Evolutionary conservation across 2,113 vertebrate genomes (phyloP).

Genomic region (Mystacornis crossleyi): DNA sequence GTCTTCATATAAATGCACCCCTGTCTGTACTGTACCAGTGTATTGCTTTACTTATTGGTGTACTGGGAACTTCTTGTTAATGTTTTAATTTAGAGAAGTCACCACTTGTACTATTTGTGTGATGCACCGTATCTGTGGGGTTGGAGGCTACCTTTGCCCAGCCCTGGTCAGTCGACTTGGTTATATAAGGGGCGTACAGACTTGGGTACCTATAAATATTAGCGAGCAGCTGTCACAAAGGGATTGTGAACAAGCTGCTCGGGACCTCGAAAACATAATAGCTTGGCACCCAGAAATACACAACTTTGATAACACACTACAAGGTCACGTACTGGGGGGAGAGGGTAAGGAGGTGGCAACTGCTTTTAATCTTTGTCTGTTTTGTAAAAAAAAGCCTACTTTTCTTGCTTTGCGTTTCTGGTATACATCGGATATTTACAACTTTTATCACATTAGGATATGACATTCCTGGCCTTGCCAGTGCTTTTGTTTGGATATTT

Average conservation of each 20-base stretch:
- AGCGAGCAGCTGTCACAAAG: constrained; percentile 13
- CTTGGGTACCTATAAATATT: constrained; percentile 37
- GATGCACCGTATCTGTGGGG: neutral
- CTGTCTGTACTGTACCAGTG: neutral
- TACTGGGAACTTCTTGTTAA: neutral
- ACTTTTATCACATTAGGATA: constrained; percentile 54
- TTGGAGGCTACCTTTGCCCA: neutral
- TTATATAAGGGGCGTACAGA: neutral
- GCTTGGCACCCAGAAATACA: neutral
- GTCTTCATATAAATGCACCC: rapidly evolving
- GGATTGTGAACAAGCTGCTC: neutral
- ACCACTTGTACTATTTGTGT: neutral
- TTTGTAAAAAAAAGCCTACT: neutral
- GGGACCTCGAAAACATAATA: neutral
- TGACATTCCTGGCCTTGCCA: constrained; percentile 66
- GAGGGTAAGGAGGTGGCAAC: neutral
- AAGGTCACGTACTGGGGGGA: neutral
- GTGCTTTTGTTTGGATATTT: constrained; percentile 73
- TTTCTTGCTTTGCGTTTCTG: neutral
- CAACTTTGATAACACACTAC: neutral
- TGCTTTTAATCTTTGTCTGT: neutral
- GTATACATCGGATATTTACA: neutral
- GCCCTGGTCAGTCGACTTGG: neutral
- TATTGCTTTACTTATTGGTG: neutral
- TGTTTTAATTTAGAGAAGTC: neutral